Evolutionary conservation across 2,888 invertebrate species (phyloP).

Genomic region (Lasioglossum villosulum): DNA sequence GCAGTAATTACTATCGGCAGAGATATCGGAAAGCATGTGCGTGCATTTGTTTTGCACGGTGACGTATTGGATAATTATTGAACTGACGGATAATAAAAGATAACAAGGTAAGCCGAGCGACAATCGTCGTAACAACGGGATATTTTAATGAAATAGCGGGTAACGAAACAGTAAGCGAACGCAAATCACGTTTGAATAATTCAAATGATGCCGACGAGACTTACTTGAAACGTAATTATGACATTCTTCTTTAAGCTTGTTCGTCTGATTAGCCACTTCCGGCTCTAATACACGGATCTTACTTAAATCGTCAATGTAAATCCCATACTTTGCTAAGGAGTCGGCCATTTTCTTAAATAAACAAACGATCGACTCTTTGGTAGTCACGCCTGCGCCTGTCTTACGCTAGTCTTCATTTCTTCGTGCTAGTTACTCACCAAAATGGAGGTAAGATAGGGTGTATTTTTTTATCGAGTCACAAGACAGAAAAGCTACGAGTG

Average conservation of each 20-base stretch:
- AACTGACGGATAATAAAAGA: constrained; percentile 22
- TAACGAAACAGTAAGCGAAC: not conserved
- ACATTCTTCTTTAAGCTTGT: constrained; percentile 93
- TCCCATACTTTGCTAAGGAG: constrained; percentile 90
- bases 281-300: constrained; percentile 93
- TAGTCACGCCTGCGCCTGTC: constrained; percentile 50
- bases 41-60: constrained; percentile 39
- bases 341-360: constrained; percentile 87
- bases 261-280: constrained; percentile 91
- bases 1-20: constrained; percentile 53
- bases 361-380: constrained; percentile 47
- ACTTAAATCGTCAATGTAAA: constrained; percentile 95
- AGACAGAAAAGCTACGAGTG: constrained; percentile 37
- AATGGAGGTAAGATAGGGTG: constrained; percentile 61
- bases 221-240: constrained; percentile 94
- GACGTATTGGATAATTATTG: constrained; percentile 3
- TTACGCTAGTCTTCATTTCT: constrained; percentile 44
- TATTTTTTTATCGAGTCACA: constrained; percentile 43
- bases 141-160: not conserved
- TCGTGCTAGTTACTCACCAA: constrained; percentile 64
- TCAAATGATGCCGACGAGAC: constrained; percentile 76
- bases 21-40: constrained; percentile 19
- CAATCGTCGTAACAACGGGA: not conserved
- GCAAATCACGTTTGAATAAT: not conserved
- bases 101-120: constrained; percentile 33